A percentile compares a stretch with the other conserved stretches of the same genome.
phyloP scores from a whole-genome alignment of 2,888 invertebrate species.

The Tholera decimalis region DNA sequence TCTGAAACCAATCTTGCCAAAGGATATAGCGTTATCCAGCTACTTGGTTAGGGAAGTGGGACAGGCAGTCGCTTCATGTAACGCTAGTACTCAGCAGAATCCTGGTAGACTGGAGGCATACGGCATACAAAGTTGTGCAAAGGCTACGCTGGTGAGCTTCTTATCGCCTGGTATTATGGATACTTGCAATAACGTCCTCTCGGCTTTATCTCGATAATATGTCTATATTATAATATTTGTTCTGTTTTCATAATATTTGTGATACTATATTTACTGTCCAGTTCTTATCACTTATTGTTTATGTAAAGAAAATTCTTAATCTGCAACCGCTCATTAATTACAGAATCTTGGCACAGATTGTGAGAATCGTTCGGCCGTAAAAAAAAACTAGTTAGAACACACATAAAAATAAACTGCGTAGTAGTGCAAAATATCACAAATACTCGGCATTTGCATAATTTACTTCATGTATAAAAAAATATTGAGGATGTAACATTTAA shows the following conservation, averaged over 20 bases:
- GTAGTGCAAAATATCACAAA: constrained; percentile 11
- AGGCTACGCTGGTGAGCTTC: too few relatives aligned
- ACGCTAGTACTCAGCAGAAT: too few relatives aligned
- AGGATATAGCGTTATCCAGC: too few relatives aligned
- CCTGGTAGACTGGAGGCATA: too few relatives aligned
- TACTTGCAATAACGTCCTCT: constrained; percentile 32
- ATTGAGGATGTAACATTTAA: constrained; percentile 3
- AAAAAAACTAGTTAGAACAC: constrained; percentile 20
- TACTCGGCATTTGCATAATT: constrained; percentile 16
- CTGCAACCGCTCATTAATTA: constrained; percentile 13
- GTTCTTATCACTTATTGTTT: background rate
- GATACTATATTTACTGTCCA: constrained; percentile 9
- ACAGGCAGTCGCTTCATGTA: too few relatives aligned
- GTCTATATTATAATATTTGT: constrained; percentile 18
- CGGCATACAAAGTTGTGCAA: too few relatives aligned
- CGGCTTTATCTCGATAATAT: constrained; percentile 24
- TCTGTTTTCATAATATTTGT: constrained; percentile 2
- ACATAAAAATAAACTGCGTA: constrained; percentile 4
- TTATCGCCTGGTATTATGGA: constrained; percentile 61
- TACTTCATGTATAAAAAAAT: constrained; percentile 14
- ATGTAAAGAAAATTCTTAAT: background rate
- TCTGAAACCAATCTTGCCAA: too few relatives aligned
- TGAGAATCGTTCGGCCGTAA: constrained; percentile 11
- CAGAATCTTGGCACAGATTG: background rate
- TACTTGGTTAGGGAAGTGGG: too few relatives aligned